Evolutionary conservation across 2,888 invertebrate genomes (phyloP).

Genomic region (Erebia palarica): DNA sequence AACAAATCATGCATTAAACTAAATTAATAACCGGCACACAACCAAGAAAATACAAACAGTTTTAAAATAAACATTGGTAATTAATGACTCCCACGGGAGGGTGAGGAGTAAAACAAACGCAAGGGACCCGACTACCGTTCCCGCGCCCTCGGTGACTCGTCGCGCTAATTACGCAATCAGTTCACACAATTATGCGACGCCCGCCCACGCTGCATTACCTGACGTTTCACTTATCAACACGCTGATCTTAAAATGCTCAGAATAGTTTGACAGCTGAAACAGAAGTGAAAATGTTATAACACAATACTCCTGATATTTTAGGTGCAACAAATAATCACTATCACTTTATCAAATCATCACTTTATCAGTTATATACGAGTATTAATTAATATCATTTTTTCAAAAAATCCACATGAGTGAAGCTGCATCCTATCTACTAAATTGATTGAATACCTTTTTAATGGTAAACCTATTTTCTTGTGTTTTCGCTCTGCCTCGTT

Average conservation of each 20-base stretch:
- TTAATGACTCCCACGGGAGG: slow-evolving; percentile 78
- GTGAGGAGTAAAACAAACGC: slow-evolving; percentile 42
- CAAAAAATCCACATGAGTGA: no score
- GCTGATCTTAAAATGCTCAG: slow-evolving; percentile 15
- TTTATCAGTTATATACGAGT: no score
- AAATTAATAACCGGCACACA: slow-evolving; percentile 1
- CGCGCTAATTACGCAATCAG: slow-evolving; percentile 79
- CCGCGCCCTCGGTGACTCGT: slow-evolving; percentile 74
- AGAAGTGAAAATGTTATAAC: background rate
- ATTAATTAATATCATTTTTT: no score
- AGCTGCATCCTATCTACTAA: no score
- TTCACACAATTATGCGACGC: slow-evolving; percentile 75
- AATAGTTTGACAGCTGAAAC: background rate
- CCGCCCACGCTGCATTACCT: slow-evolving; percentile 38
- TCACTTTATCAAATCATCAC: no score
- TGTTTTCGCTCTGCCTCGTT: no score
- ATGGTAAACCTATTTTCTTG: no score
- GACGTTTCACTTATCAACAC: slow-evolving; percentile 37
- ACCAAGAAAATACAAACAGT: slow-evolving; percentile 29
- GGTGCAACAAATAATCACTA: no score
- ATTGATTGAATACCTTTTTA: no score
- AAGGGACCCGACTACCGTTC: slow-evolving; percentile 48
- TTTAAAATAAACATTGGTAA: slow-evolving; percentile 56
- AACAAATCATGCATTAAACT: slow-evolving; percentile 10
- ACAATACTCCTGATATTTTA: no score